Evolutionary conservation across 2,888 invertebrate species (phyloP).

Genomic region (Leucozona laternaria): DNA sequence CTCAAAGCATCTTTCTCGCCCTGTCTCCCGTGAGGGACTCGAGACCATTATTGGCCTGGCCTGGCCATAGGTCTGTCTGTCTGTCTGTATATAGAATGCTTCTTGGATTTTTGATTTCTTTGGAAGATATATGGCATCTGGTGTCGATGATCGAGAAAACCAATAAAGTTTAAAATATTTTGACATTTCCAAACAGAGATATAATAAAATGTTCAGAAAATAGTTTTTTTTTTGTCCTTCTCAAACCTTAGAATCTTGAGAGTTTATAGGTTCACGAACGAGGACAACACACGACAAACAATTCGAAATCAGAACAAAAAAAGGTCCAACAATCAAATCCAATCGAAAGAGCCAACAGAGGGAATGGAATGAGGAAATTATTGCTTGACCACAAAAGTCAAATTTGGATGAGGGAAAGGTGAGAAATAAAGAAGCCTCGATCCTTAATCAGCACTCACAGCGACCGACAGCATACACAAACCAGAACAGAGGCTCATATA

Average conservation of each 20-base stretch:
- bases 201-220: constrained; percentile 64
- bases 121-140: constrained; percentile 71
- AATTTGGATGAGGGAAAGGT: constrained; percentile 71
- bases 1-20: constrained; percentile 37
- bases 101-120: constrained; percentile 71
- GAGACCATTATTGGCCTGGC: neutral
- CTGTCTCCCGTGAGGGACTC: neutral
- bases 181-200: constrained; percentile 68
- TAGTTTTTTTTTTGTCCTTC: constrained; percentile 12
- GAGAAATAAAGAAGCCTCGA: constrained; percentile 72
- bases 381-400: constrained; percentile 72
- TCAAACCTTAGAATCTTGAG: constrained; percentile 42
- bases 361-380: constrained; percentile 45
- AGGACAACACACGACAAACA: constrained; percentile 10
- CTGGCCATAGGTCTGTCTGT: neutral
- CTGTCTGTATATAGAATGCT: constrained; percentile 3
- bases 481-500: constrained; percentile 29
- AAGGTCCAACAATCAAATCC: constrained; percentile 49
- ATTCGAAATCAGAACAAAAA: constrained; percentile 18
- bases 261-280: constrained; percentile 67
- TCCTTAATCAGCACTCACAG: constrained; percentile 55
- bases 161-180: constrained; percentile 74
- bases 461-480: neutral
- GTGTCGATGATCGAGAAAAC: constrained; percentile 73
- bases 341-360: constrained; percentile 18